Evolutionary conservation across 2,113 vertebrate genomes (phyloP).

Genomic region (Plecotus auritus): DNA sequence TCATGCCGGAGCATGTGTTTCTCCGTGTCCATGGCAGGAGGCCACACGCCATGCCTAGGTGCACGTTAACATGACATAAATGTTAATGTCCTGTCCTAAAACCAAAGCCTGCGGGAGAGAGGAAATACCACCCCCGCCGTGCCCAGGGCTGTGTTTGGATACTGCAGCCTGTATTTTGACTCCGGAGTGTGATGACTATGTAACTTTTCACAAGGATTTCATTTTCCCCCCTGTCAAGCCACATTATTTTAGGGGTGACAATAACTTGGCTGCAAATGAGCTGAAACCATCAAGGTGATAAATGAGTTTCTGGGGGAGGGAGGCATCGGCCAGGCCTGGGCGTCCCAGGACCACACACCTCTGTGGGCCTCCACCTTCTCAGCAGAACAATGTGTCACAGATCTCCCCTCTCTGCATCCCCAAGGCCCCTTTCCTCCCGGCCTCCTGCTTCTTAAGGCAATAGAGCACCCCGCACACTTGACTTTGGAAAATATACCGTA

Average conservation of each 20-base stretch:
- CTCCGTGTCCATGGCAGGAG: slow-evolving; percentile 65
- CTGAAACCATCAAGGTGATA: slow-evolving; percentile 86
- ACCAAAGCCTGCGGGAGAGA: slow-evolving; percentile 64
- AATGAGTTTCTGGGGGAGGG: slow-evolving; percentile 83
- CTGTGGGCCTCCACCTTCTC: slow-evolving; percentile 72
- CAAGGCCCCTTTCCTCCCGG: neutral
- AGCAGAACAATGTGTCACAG: slow-evolving; percentile 73
- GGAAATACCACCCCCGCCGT: slow-evolving; percentile 71
- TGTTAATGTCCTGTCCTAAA: slow-evolving; percentile 69
- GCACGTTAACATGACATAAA: slow-evolving; percentile 69
- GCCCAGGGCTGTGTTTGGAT: slow-evolving; percentile 73
- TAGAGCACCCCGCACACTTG: slow-evolving; percentile 69
- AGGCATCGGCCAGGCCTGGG: slow-evolving; percentile 59
- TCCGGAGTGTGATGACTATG: slow-evolving; percentile 79
- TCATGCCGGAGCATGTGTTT: slow-evolving; percentile 55
- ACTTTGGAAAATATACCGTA: slow-evolving; percentile 72
- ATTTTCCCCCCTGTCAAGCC: slow-evolving; percentile 79
- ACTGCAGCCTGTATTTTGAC: slow-evolving; percentile 80
- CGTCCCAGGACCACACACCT: slow-evolving; percentile 84
- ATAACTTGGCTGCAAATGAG: slow-evolving; percentile 88
- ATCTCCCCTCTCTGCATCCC: neutral
- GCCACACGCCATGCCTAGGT: slow-evolving; percentile 60
- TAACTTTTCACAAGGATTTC: slow-evolving; percentile 82
- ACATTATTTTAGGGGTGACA: slow-evolving; percentile 87
- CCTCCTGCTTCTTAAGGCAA: slow-evolving; percentile 65